Evolutionary conservation across 1,140 invertebrate species (phyloP), one percentile per base, ranked within the genome.

Genomic region (Agrypnia vestita): DNA sequence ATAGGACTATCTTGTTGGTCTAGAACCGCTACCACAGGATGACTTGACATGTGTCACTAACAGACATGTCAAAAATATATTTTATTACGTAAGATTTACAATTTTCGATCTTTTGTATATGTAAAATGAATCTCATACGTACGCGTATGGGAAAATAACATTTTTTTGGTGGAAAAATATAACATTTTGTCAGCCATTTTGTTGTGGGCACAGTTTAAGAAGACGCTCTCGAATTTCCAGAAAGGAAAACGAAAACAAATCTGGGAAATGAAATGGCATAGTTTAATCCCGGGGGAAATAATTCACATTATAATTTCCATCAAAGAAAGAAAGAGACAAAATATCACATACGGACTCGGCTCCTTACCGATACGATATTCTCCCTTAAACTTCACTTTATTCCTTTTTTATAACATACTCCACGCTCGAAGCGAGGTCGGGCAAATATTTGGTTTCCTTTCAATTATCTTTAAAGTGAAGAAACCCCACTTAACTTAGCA

Each of bases 271-370:
- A 49, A 81, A 81, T 81, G 73, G 78, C 67, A 76, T 73, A 46
- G 53, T 71, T 71, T 49, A 67, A 78, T 78, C 76, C 61, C 55
- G n/a, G 21, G 69, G 75, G 76, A 78, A 78, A 80, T 80, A 76
- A 80, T 80, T 67, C 62, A 76, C 79, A 76, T 80, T 76, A 80
- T 80, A 80, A 80, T 80, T 80, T 76, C 72, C 72, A 53, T 59
- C 61, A 55, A 43, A 56, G 53, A 61, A 59, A 44, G 55, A 59
- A 59, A 35, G 25, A 35, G 6, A 35, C 21, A 74, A 74, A 51
- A 56, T 51, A 79, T 62, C 72, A 53, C 73, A 49, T 44, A 78
- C 25, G 25, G 76, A 78, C 46, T 78, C 51, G n/a, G 6, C 76
- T 78, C 69, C 69, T 61, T 67, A 64, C 46, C 69, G 64, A 78